phyloP scores from a whole-genome alignment of 1,140 invertebrate genomes.

The Drosophila orena region DNA sequence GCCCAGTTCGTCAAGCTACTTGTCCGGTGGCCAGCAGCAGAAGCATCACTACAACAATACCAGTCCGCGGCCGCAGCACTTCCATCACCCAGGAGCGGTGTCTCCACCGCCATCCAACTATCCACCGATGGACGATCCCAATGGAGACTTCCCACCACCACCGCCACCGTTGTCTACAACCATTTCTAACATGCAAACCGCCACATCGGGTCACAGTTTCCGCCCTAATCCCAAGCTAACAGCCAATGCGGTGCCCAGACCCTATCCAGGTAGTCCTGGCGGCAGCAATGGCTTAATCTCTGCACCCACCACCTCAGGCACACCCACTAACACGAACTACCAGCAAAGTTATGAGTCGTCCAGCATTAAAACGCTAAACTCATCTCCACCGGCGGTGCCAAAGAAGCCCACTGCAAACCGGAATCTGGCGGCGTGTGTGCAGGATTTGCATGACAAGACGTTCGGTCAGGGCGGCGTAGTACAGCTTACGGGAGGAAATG shows the following conservation, averaged over 20 bases:
- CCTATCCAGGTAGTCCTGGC: constrained; percentile 79
- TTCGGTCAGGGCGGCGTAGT: constrained; percentile 83
- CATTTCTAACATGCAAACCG: constrained; percentile 82
- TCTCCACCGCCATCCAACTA: constrained; percentile 76
- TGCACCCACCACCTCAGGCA: constrained; percentile 26
- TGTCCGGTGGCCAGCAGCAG: constrained; percentile 55
- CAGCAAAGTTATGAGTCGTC: constrained; percentile 80
- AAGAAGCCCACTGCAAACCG: constrained; percentile 73
- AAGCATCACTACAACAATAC: constrained; percentile 79
- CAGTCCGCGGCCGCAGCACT: constrained; percentile 73
- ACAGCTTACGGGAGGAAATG: constrained; percentile 68
- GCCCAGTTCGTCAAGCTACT: constrained; percentile 76
- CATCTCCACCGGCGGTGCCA: constrained; percentile 60
- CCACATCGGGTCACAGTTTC: constrained; percentile 72
- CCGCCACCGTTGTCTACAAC: constrained; percentile 80
- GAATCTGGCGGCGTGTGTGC: constrained; percentile 82
- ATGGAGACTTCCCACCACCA: constrained; percentile 77
- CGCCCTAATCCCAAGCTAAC: constrained; percentile 84
- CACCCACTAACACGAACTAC: constrained; percentile 77
- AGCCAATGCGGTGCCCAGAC: constrained; percentile 83
- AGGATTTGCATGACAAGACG: constrained; percentile 84
- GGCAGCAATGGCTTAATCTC: constrained; percentile 68
- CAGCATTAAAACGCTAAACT: constrained; percentile 72
- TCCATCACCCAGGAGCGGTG: constrained; percentile 77
- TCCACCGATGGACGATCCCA: constrained; percentile 52